Base-by-base conservation (phyloP, 1,140 invertebrate genomes). In the Zaprionus nigranus region DNA sequence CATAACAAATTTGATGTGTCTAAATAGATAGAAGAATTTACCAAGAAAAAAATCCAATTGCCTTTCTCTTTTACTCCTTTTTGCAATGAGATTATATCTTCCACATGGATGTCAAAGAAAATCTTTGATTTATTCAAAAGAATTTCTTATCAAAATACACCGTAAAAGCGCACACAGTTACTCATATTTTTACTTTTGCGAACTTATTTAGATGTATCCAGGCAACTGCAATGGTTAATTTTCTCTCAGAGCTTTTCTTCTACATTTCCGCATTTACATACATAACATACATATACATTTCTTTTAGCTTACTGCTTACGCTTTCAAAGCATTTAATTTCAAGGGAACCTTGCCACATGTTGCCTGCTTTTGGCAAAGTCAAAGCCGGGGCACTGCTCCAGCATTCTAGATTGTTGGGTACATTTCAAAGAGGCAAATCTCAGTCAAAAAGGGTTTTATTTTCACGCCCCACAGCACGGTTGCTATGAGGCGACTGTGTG, bases 341-440 rank as follows among this genome's bases (percentile, higher is more conserved):
- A 34, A 71, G 75, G 17, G 53, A 79, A 78, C 38, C 30, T 38
- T 13, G 40, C 15, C 75, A 67, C 24, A 79, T 86, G 64, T 46
- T 54, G 40, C 40, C 17, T 15, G 57, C 17, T 17, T 49, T 30
- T 58, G 20, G 22, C 43, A 66, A 69, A 77, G 46, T 30, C 38
- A 56, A 62, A 61, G 53, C 40, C 36, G 54, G 36, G 53, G 62
- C 46, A 66, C 59, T 22, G 30, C 51, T 58, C 24, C 36, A n/a
- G n/a, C n/a, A 62, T 49, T 40, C 26, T 12, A 22, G 7, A 58
- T 26, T 43, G 12, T 20, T 36, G 26, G 22, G 13, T 53, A 38
- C 34, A 54, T 70, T 64, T 71, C 34, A 57, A 69, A 62, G 60
- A 59, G 26, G 30, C 30, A 64, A 64, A 59, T 40, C 56, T 24